A percentile compares a stretch with the other conserved stretches of the same genome.
Evolutionary conservation across 2,888 invertebrate genomes (phyloP).

Genomic region (Xestia rhomboidea): DNA sequence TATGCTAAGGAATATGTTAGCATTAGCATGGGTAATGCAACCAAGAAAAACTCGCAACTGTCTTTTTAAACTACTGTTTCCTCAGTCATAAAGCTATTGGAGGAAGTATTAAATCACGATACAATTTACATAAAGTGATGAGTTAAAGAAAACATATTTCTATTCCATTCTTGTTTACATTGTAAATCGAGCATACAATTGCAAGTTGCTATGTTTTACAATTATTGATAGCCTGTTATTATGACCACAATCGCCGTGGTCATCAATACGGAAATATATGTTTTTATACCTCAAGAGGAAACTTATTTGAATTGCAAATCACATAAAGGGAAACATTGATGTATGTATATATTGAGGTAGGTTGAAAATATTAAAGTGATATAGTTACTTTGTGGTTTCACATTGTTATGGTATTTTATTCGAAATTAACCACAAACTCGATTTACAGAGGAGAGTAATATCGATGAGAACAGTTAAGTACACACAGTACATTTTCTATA

Average conservation of each 20-base stretch:
- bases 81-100: conserved; percentile 49
- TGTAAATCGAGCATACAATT: conserved; percentile 43
- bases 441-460: neutral
- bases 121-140: conserved; percentile 65
- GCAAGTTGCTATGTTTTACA: conserved; percentile 44
- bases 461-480: neutral
- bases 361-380: conserved; percentile 38
- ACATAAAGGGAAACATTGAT: conserved; percentile 45
- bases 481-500: no score
- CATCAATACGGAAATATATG: conserved; percentile 66
- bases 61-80: conserved; percentile 47
- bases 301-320: conserved; percentile 60
- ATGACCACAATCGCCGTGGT: conserved; percentile 36
- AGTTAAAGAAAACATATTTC: conserved; percentile 63
- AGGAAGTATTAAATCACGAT: conserved; percentile 60
- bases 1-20: neutral
- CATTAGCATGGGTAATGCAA: neutral
- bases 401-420: neutral
- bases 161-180: conserved; percentile 64
- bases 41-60: conserved; percentile 4
- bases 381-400: conserved; percentile 7
- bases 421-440: conserved; percentile 9
- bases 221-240: conserved; percentile 61
- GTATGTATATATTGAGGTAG: conserved; percentile 48
- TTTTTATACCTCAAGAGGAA: conserved; percentile 56